These are phyloP conservation scores for Blennius ocellaris DNA, from an alignment of 2,113 vertebrate genomes.

Conservation along the genomic window DNA sequence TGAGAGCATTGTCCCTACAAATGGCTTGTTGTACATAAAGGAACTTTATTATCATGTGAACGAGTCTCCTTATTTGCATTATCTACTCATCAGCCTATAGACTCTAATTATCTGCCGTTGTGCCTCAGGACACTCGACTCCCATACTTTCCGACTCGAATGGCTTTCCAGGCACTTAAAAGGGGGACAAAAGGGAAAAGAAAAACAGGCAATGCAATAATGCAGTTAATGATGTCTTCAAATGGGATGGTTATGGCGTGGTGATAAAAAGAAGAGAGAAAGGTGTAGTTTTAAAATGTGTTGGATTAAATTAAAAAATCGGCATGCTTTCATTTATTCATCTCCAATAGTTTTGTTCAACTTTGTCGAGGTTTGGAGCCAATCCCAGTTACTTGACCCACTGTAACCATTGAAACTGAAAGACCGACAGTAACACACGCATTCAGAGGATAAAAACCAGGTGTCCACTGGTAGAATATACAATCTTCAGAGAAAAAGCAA, in stretches of 20 bases:
- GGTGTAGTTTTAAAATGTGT: conserved; percentile 30
- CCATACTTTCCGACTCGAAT: conserved; percentile 59
- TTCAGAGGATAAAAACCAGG: no score
- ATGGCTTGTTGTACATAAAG: conserved; percentile 35
- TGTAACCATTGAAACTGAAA: no score
- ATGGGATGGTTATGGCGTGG: conserved; percentile 63
- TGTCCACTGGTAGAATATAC: no score
- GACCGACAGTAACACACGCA: no score
- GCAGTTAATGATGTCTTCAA: conserved; percentile 71
- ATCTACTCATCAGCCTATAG: conserved; percentile 53
- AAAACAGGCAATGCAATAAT: conserved; percentile 64
- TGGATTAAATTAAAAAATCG: no score
- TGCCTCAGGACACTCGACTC: conserved; percentile 51
- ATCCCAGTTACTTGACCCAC: no score
- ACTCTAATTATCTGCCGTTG: conserved; percentile 59
- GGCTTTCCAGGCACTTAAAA: conserved; percentile 53
- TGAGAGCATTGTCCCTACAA: neutral
- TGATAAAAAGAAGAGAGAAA: conserved; percentile 64
- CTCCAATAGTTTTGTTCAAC: neutral
- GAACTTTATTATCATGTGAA: conserved; percentile 42
- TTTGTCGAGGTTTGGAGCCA: neutral
- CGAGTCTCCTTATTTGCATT: conserved; percentile 29
- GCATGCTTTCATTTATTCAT: no score
- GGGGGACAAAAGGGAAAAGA: conserved; percentile 20
- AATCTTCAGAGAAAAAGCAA: no score